Base-by-base conservation (phyloP, 2,888 invertebrate genomes). In the Drosophila mercatorum region DNA sequence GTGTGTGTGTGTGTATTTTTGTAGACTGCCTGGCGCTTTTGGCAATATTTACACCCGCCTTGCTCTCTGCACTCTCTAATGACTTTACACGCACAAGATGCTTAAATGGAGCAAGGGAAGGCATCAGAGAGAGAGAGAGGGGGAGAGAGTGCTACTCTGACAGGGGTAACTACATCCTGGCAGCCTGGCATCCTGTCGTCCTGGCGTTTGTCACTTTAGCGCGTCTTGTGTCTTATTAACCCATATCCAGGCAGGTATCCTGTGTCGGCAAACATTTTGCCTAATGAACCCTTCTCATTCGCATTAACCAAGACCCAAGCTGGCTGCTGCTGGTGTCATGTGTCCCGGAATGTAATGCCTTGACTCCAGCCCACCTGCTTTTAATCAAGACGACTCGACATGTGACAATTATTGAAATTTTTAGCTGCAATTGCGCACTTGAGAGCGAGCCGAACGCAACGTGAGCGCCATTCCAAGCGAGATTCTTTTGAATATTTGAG, bases 361-460 rank as follows among this genome's bases (percentile, higher is more conserved):
- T 58, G 43, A 51, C 68, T 43, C 59, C 55, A 46, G 61, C 66
- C 53, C 22, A 22, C 46, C 85, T 79, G 61, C 72, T 73, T 81
- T 84, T 84, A 84, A 88, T 84, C 88, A 84, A 83, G 88, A 69
- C 34, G 10, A 78, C 69, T 88, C 73, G 73, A 84, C 81, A 87
- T 84, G 81, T 76, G 89, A 86, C 87, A 84, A 88, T 88, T 84
- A 84, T 88, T 86, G 84, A 88, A 84, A 83, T 68, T 81, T 68
- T 68, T 53, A 75, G 70, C 64, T 72, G 64, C 63, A 61, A 44
- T 51, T 72, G 51, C 36, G 47, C 61, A 58, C 51, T 49, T 40
- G 67, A 60, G 51, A 53, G 61, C 67, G 66, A 81, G 71, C 84
- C 75, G 75, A 80, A 67, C 53, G 63, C 71, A 68, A 62, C 65